Conservation (phyloP, 2,888 invertebrate genomes). For the Drepanosiphum platanoidis region DNA sequence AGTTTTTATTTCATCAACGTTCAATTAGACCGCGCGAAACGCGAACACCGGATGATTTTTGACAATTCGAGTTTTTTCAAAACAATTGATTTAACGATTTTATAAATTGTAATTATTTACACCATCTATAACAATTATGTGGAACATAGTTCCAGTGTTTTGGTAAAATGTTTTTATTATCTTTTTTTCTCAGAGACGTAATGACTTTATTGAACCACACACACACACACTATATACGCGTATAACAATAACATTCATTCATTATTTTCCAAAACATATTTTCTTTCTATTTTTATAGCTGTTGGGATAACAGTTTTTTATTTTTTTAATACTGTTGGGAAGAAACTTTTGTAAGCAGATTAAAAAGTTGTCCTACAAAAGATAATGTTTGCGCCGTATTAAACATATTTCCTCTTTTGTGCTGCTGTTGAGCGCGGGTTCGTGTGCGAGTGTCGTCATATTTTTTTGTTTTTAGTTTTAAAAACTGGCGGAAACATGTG, state of each 20-base stretch:
- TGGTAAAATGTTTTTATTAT: too few relatives aligned
- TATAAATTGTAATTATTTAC: too few relatives aligned
- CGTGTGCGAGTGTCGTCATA: neutral
- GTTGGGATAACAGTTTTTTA: constrained; percentile 6
- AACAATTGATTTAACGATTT: too few relatives aligned
- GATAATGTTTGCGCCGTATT: constrained; percentile 13
- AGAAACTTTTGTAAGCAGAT: constrained; percentile 53
- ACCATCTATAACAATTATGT: too few relatives aligned
- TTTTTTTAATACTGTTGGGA: neutral
- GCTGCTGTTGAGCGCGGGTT: neutral
- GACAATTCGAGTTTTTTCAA: too few relatives aligned
- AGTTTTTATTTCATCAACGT: too few relatives aligned
- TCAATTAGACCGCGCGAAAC: too few relatives aligned
- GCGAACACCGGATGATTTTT: too few relatives aligned
- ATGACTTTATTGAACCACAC: neutral
- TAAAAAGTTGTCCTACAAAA: constrained; percentile 26
- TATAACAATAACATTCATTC: neutral
- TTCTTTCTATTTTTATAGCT: constrained; percentile 7
- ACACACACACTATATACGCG: neutral
- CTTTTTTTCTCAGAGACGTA: neutral
- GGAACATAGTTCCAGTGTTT: too few relatives aligned
- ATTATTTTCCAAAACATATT: constrained; percentile 28
- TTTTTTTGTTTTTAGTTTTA: neutral
- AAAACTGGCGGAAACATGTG: neutral
- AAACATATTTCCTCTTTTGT: neutral